Base-by-base conservation (phyloP, 92 coral and sea anemone genomes). In the Umimayanthus kanabou region DNA sequence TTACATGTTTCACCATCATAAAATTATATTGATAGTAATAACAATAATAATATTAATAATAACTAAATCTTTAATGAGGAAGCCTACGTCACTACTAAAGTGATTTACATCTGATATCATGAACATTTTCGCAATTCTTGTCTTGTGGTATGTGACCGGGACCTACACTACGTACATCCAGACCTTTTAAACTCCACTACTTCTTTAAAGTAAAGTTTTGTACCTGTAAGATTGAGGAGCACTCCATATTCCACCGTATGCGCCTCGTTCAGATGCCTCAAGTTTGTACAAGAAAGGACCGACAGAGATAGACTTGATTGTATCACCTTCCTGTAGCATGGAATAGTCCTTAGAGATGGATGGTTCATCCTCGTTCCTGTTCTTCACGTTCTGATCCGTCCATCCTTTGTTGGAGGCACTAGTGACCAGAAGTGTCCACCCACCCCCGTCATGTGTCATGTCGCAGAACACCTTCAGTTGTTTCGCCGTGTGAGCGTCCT, bases 201-300 rank as follows among this genome's bases (percentile, higher is more conserved):
- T 23, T 20, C 30, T 76, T 76, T 40, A 76, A 25, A 20, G 22
- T 28, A 23, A 42, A 1, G 5, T 72, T 18, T 9, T 57, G 61
- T 77, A 96, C 99, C 99, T 96, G 94, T 95, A 93, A 50, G 88
- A 90, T 39, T 95, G 97, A 2, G 99, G 99, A 9, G 98, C 99
- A 65, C 90, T 90, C 96, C 96, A 96, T 80, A 96, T 95, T 47
- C 97, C 99, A 16, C 99, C 99, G 80, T 88, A 92, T 37, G 88
- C 89, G 15, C 93, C 94, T 47, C 98, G 89, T 76, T 96, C 99
- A 5, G 95, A 88, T 30, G 98, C 98, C 53, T 96, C 99, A 14
- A 96, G 92, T 71, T 98, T 94, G 82, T 93, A 93, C 82, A 89
- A 88, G 88, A 93, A 95, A 8, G 95, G 89, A 18, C 99, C 98